Percentiles rank a stretch among this genome's conserved stretches.
Conservation (phyloP, 2,888 invertebrate genomes). For the Tuberolachnus salignus region DNA sequence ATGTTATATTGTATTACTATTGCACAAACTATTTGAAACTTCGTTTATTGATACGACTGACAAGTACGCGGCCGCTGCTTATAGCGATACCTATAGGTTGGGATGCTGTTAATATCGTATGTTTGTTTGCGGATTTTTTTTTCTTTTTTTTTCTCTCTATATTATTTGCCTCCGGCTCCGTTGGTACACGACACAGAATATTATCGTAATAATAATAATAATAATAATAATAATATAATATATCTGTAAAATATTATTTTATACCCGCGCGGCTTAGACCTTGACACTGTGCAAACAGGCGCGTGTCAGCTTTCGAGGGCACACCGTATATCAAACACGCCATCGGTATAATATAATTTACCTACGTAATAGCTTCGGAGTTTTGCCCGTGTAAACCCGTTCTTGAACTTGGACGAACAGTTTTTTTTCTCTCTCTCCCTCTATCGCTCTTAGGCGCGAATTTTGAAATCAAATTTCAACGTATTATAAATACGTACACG, state of each 20-base stretch:
- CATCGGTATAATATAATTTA: background rate
- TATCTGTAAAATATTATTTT: background rate
- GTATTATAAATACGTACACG: no score
- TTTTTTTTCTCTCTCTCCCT: background rate
- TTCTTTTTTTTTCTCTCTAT: no score
- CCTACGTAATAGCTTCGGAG: background rate
- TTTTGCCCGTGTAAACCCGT: constrained; percentile 37
- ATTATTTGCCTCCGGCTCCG: no score
- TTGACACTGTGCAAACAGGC: constrained; percentile 51
- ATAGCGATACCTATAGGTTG: no score
- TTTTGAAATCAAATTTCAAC: constrained; percentile 28
- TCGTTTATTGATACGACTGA: no score
- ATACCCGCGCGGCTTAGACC: constrained; percentile 18
- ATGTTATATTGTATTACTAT: background rate
- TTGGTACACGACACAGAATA: background rate
- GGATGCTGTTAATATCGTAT: no score
- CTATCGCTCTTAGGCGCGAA: no score
- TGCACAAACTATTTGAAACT: no score
- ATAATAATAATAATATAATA: background rate
- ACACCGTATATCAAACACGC: constrained; percentile 5
- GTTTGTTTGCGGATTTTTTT: no score
- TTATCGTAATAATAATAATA: background rate
- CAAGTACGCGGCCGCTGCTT: no score
- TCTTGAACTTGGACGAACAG: constrained; percentile 40
- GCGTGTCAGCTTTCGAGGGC: constrained; percentile 54